Evolutionary conservation across 1,140 invertebrate species (phyloP).

Genomic region (Leguminivora glycinivorella): DNA sequence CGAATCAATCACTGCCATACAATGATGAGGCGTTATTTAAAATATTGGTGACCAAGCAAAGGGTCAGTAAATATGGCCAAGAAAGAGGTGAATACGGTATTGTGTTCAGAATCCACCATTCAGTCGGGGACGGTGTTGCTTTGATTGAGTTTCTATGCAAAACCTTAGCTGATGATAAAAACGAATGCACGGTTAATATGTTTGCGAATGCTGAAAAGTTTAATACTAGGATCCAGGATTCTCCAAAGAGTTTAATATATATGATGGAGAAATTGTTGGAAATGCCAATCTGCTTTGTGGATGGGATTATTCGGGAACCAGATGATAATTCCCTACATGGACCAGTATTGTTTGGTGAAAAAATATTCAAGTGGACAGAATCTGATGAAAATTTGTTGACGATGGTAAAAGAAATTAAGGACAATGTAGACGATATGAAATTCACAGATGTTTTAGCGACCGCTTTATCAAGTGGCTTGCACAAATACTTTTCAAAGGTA

Average conservation of each 20-base stretch:
- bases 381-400: constrained; percentile 55
- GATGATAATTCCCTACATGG: constrained; percentile 65
- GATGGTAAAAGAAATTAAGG: constrained; percentile 68
- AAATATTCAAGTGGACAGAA: constrained; percentile 65
- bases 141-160: constrained; percentile 74
- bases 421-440: constrained; percentile 44
- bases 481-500: constrained; percentile 66
- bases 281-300: constrained; percentile 55
- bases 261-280: constrained; percentile 48
- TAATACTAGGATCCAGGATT: constrained; percentile 32
- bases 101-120: constrained; percentile 78
- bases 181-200: constrained; percentile 37
- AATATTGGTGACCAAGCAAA: constrained; percentile 72
- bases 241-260: constrained; percentile 38
- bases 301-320: constrained; percentile 61
- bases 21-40: constrained; percentile 74
- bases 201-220: constrained; percentile 42
- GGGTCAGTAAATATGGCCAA: constrained; percentile 41
- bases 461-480: constrained; percentile 61
- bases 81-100: constrained; percentile 62
- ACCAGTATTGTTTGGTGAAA: constrained; percentile 58
- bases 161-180: constrained; percentile 60
- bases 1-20: constrained; percentile 68
- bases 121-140: constrained; percentile 77
- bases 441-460: constrained; percentile 69